Base-by-base conservation (phyloP, 2,113 vertebrate species). In the Oryzias curvinotus region DNA sequence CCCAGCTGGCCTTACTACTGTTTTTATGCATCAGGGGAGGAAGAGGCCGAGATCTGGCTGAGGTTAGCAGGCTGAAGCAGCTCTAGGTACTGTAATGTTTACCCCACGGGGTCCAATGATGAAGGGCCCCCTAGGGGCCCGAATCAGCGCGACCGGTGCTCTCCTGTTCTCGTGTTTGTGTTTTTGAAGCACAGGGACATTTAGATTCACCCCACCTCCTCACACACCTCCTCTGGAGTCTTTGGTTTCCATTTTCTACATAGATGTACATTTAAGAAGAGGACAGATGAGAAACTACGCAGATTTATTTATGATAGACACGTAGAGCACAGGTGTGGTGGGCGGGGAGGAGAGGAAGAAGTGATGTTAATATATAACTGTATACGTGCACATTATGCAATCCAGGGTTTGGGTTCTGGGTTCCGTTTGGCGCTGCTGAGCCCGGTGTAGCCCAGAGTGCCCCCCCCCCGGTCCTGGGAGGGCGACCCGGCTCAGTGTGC, bases 241-340 rank as follows among this genome's bases (percentile, higher is more conserved):
- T 75, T 87, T 47, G 14, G 63, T 72, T 75, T 65, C 72, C 52
- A 51, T 61, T 65, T 75, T 74, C 59, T 57, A 44, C 62, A 80
- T 80, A 87, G 77, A 65, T 87, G 71, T 88, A 88, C 76, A 88
- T 81, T 84, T 73, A 77, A 62, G 80, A 80, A 67, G 56, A 75
- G 44, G 65, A 78, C 71, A 66, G 75, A 76, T 56, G 57, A 75
- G 47, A 62, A 23, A 67, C 92, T 82, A 91, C 85, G 83, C 78
- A 74, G 77, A 86, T 90, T 88, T 96, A 96, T 96, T 98, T 96
- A 96, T 96, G 92, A 91, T 93, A 93, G 89, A 91, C 93, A 83
- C 92, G 90, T 91, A 94, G 93, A 95, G 94, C 94, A 93, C 94
- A 93, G 89, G 91, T 89, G 91, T 86, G 91, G 90, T 90, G 72